Conservation (phyloP, 2,888 invertebrate species). For the Agapetus fuscipes region DNA sequence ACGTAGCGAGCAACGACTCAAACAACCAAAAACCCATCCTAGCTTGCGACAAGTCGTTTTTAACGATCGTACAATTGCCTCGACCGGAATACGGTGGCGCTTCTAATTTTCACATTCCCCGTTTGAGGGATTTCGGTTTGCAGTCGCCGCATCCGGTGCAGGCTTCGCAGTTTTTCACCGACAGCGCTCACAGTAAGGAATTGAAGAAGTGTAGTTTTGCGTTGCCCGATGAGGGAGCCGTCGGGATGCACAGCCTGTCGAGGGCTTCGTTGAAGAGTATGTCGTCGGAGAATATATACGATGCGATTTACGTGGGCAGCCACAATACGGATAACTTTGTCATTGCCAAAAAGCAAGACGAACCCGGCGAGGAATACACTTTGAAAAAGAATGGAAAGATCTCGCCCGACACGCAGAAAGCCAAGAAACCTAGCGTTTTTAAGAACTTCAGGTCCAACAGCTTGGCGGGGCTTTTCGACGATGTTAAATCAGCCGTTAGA, state of each 20-base stretch:
- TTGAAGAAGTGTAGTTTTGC: neutral
- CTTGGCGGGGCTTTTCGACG: conserved; percentile 31
- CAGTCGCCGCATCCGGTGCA: conserved; percentile 4
- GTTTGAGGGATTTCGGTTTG: conserved; percentile 8
- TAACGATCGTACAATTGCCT: neutral
- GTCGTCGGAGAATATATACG: conserved; percentile 41
- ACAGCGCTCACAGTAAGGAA: neutral
- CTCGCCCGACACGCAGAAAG: conserved; percentile 28
- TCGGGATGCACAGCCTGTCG: neutral
- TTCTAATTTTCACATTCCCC: neutral
- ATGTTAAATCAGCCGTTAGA: conserved; percentile 22
- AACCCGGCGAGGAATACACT: neutral
- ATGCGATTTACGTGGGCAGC: conserved; percentile 44
- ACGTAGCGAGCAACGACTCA: no score
- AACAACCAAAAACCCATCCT: no score
- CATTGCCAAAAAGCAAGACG: conserved; percentile 26
- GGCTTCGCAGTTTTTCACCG: conserved; percentile 1
- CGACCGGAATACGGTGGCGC: neutral
- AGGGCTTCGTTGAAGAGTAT: neutral
- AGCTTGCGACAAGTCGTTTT: no score
- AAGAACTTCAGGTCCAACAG: conserved; percentile 35
- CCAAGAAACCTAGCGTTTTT: conserved; percentile 30
- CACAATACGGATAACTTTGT: conserved; percentile 37
- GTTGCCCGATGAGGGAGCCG: neutral
- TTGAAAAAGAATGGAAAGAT: conserved; percentile 21